phyloP scores from a whole-genome alignment of 2,797 vertebrate species.

The Borostomias antarcticus region DNA sequence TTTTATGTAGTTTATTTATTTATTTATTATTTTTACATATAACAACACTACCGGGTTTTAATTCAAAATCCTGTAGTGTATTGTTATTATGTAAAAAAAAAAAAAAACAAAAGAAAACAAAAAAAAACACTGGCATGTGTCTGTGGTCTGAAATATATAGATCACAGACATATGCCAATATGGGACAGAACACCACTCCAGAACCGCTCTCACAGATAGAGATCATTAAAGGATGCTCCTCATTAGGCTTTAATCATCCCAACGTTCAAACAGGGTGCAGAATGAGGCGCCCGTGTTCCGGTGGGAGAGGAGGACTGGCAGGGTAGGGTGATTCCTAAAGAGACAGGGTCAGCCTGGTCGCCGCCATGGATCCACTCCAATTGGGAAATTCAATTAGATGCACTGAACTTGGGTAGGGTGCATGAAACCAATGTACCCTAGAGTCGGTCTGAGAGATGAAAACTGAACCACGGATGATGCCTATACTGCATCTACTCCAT shows the following conservation, averaged over 20 bases:
- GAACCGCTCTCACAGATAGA: too few species aligned
- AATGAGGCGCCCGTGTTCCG: constrained; percentile 54
- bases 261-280: too few species aligned
- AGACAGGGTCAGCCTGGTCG: constrained; percentile 52
- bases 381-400: constrained; percentile 61
- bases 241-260: constrained; percentile 48
- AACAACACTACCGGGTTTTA: too few species aligned
- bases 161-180: too few species aligned
- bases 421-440: constrained; percentile 10
- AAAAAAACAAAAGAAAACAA: too few species aligned
- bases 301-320: constrained; percentile 30
- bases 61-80: too few species aligned
- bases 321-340: constrained; percentile 65
- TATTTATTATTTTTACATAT: too few species aligned
- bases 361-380: constrained; percentile 51
- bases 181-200: too few species aligned
- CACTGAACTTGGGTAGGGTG: constrained; percentile 20
- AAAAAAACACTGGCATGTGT: too few species aligned
- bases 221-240: constrained; percentile 44
- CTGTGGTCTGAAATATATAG: too few species aligned
- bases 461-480: constrained; percentile 10
- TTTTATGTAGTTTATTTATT: too few species aligned
- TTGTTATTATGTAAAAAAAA: too few species aligned
- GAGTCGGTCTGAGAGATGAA: constrained; percentile 40
- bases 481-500: neutral